phyloP scores from a whole-genome alignment of 2,797 vertebrate genomes.

The Momotus momota region DNA sequence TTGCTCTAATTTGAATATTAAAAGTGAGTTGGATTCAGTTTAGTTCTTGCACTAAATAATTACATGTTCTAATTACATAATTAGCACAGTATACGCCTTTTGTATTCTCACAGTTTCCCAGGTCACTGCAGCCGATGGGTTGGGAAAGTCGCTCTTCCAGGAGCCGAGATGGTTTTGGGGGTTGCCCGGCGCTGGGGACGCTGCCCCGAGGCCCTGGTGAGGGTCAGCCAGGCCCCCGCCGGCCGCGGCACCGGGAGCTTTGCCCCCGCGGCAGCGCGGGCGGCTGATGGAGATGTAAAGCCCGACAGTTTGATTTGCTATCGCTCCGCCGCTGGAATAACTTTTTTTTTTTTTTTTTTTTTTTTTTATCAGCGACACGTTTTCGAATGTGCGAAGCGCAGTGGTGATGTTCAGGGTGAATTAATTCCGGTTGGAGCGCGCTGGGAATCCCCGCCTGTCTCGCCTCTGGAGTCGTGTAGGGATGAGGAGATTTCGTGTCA shows the following conservation, averaged over 20 bases:
- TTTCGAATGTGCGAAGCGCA: neutral
- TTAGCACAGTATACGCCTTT: constrained; percentile 14
- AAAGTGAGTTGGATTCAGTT: constrained; percentile 20
- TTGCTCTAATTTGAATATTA: constrained; percentile 39
- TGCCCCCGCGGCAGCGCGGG: neutral
- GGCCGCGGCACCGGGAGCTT: neutral
- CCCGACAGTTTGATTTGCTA: neutral
- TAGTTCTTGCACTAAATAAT: constrained; percentile 41
- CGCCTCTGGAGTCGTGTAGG: neutral
- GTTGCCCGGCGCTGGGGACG: neutral
- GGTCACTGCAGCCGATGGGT: neutral
- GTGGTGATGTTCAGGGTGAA: constrained; percentile 13
- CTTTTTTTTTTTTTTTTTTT: neutral
- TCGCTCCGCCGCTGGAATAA: neutral
- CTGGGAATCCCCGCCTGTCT: neutral
- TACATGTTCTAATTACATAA: constrained; percentile 57
- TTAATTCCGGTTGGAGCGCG: constrained; percentile 10
- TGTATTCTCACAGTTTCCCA: neutral
- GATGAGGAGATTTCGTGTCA: neutral
- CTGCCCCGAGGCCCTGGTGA: neutral
- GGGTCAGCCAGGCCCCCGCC: neutral
- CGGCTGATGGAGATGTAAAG: neutral
- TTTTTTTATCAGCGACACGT: neutral
- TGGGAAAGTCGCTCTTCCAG: neutral
- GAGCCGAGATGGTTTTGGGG: neutral